Base-by-base conservation (phyloP, 1,140 invertebrate genomes). In the Leptestheria dahalacensis region DNA sequence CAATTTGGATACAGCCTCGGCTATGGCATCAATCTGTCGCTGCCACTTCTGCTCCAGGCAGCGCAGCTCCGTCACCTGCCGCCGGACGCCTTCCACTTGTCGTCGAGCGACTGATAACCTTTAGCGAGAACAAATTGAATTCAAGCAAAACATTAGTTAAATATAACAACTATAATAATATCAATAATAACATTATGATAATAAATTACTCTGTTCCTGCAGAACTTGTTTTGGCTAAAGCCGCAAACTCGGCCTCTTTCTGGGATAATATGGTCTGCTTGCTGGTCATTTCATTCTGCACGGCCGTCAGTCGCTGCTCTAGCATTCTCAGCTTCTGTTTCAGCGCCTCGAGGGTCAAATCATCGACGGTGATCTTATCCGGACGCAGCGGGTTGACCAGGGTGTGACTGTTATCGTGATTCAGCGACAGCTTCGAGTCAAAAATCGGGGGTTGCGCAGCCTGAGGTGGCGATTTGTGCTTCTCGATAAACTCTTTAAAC, bases 1-100 rank as follows among this genome's bases (percentile, higher is more conserved):
- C 24, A 91, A 75, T 68, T 88, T 83, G 61, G 84, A 85, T 33
- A 94, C 72, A n/a, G 88, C 85, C 33, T 80, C 78, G 63, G 83
- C 80, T 57, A 93, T 88, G 63, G 90, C 78, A 64, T 91, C 85
- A 3, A 82, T 79, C 68, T 92, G 82, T 62, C 81, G 81, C 33
- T 82, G 78, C 66, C 88, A 79, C 69, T 87, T 88, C 55, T 85
- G 80, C 70, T 91, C 86, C 61, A 82, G 80, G 67, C 86, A 88
- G 59, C 82, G 79, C 49, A 91, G 68, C 65, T 78, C 76, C 25
- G 79, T 73, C 28, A 82, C 62, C 64, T 81, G 52, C 69, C 69
- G 41, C 66, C 65, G 12, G 67, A 67, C 18, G 67, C 64, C 48
- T 67, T 67, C 60, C 69, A 66, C 11, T 67, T 66, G 65, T 29